Conservation (phyloP, 2,888 invertebrate genomes). For the Calliphora vomitoria region DNA sequence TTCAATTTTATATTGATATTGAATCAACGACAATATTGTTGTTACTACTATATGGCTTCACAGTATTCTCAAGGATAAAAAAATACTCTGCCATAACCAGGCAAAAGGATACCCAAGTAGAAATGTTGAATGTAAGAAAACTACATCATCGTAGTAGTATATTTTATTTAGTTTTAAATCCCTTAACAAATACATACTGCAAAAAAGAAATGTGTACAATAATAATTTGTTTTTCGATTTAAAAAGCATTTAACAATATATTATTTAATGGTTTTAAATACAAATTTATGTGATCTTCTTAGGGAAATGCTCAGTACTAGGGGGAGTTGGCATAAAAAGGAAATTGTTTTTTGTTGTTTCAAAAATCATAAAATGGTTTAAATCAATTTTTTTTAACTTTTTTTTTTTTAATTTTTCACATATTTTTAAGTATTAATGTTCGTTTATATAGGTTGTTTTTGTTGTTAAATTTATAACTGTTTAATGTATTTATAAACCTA, state of each 20-base stretch:
- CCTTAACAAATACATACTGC: slow-evolving; percentile 62
- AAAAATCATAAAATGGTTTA: slow-evolving; percentile 31
- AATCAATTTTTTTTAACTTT: not conserved
- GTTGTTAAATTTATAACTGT: slow-evolving; percentile 67
- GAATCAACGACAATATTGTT: slow-evolving; percentile 55
- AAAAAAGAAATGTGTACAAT: slow-evolving; percentile 47
- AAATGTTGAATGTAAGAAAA: slow-evolving; percentile 35
- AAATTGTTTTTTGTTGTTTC: not conserved
- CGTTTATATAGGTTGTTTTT: slow-evolving; percentile 36
- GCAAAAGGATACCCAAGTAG: slow-evolving; percentile 36
- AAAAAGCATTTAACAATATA: slow-evolving; percentile 70
- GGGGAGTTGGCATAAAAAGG: not conserved
- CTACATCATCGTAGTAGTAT: slow-evolving; percentile 42
- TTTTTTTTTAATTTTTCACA: not conserved
- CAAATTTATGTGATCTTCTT: slow-evolving; percentile 69
- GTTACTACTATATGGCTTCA: not conserved
- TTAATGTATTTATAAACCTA: slow-evolving; percentile 73
- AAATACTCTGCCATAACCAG: slow-evolving; percentile 4
- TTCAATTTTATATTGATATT: slow-evolving; percentile 61
- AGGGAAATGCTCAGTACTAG: not conserved
- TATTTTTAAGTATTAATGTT: slow-evolving; percentile 42
- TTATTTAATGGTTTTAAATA: slow-evolving; percentile 72
- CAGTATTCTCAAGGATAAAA: slow-evolving; percentile 43
- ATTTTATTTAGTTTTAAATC: slow-evolving; percentile 69
- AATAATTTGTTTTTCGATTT: slow-evolving; percentile 72